phyloP scores from a whole-genome alignment of 2,888 invertebrate genomes.

The Embidobia sp. region DNA sequence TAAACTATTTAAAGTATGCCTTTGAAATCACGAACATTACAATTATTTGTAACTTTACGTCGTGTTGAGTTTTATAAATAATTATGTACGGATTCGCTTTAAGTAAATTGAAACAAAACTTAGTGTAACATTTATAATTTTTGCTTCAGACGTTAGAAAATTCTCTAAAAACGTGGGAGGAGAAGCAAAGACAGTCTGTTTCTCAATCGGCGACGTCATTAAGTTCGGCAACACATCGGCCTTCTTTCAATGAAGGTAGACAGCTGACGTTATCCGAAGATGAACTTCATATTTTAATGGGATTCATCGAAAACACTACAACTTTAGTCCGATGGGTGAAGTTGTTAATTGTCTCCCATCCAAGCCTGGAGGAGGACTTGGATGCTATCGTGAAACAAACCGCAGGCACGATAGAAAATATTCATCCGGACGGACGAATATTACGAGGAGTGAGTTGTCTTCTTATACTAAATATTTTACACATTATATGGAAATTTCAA shows the following conservation, averaged over 20 bases:
- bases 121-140: neutral
- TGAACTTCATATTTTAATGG: constrained; percentile 88
- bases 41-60: too few relatives aligned
- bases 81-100: too few relatives aligned
- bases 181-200: constrained; percentile 86
- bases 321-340: constrained; percentile 93
- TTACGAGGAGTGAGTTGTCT: constrained; percentile 86
- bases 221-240: constrained; percentile 70
- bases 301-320: constrained; percentile 91
- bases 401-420: constrained; percentile 86
- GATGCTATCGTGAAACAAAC: constrained; percentile 89
- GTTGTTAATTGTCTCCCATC: constrained; percentile 86
- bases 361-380: constrained; percentile 87
- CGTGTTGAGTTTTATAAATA: too few relatives aligned
- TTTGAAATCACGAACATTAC: too few relatives aligned
- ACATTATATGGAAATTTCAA: too few relatives aligned
- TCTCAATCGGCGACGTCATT: constrained; percentile 75
- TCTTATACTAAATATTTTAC: too few relatives aligned
- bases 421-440: constrained; percentile 92
- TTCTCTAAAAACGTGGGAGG: constrained; percentile 93
- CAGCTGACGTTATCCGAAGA: constrained; percentile 84
- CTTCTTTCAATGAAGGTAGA: constrained; percentile 82
- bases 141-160: constrained; percentile 89
- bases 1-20: too few relatives aligned
- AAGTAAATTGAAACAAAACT: neutral